Base-by-base conservation (phyloP, 2,888 invertebrate species). In the Eugnorisma glareosa region DNA sequence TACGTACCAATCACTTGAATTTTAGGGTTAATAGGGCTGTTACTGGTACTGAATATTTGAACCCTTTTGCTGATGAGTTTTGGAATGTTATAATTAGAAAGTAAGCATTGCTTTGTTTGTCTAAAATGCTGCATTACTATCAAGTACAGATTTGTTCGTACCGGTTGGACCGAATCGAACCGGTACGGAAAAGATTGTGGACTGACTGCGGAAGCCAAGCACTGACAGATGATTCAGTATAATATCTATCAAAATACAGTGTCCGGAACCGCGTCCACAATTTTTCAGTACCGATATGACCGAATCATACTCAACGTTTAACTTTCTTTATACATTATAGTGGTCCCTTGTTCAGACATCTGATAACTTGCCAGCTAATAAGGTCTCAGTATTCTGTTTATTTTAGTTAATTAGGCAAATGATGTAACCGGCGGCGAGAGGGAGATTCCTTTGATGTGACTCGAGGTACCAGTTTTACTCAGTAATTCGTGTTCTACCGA, bases 351-450 rank as follows among this genome's bases (percentile, higher is more conserved):
- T 76, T 18, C 37, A 59, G 54, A 43, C 63, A 78, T 67, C 63
- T 79, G 79, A 72, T 67, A 69, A 59, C 63, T 80, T 40, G 10
- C 51, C 43, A 54, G 67, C 67, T 73, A 71, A 68, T 70, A 48
- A 72, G 77, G 57, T 24, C 61, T 68, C 64, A 48, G 66, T 71
- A 73, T 72, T 79, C 79, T 69, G 57, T 81, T 82, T 82, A 87
- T 81, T 75, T 85, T 63, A 75, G 69, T 78, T 86, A 89, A 89
- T 88, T 89, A 89, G 75, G 75, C 70, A 82, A 86, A 86, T 85
- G 75, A 82, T 73, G 75, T 85, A 45, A 43, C 70, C 37, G 68
- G 73, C 67, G 73, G 63, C 54, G 64, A 43, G 51, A 8, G 73
- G 57, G 57, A 31, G 66, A 54, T 48, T 72, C 67, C 86, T 89